Conservation (phyloP, 2,888 invertebrate species). For the Hemicrepidius hirtus region DNA sequence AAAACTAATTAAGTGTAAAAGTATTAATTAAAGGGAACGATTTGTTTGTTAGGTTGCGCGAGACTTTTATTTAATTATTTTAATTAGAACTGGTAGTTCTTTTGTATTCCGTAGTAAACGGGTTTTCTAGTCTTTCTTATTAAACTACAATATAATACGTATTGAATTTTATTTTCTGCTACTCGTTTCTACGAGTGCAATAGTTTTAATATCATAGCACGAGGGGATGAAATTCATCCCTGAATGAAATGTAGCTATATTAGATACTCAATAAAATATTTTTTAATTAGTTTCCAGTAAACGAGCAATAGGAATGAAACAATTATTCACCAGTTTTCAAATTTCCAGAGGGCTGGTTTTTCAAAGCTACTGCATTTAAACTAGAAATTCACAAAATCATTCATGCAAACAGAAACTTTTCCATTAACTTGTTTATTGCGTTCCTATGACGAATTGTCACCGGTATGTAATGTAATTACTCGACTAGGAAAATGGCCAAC, state of each 20-base stretch:
- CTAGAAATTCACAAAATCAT: conserved; percentile 12
- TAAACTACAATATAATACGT: too few relatives aligned
- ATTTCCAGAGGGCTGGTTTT: conserved; percentile 29
- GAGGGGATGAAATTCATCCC: not conserved
- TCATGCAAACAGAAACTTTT: conserved; percentile 25
- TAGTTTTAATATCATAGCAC: too few relatives aligned
- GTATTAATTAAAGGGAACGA: too few relatives aligned
- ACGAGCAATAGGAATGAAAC: conserved; percentile 9
- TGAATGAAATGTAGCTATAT: not conserved
- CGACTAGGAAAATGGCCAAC: not conserved
- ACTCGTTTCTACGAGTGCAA: too few relatives aligned
- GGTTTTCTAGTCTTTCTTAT: too few relatives aligned
- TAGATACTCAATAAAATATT: conserved; percentile 8
- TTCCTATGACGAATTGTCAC: conserved; percentile 1
- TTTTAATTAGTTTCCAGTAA: conserved; percentile 17
- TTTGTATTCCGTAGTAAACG: too few relatives aligned
- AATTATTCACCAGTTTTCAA: conserved; percentile 27
- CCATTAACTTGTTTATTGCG: conserved; percentile 16
- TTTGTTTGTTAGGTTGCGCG: too few relatives aligned
- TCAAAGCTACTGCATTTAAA: conserved; percentile 16
- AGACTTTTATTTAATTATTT: too few relatives aligned
- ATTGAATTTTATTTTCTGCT: too few relatives aligned
- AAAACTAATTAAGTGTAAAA: too few relatives aligned
- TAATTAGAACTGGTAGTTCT: too few relatives aligned
- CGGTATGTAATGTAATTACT: not conserved